A percentile compares a stretch with the other conserved stretches of the same genome.
These are phyloP conservation scores for Xylophagus ater DNA, from an alignment of 2,888 invertebrate species.

Conservation along the genomic window DNA sequence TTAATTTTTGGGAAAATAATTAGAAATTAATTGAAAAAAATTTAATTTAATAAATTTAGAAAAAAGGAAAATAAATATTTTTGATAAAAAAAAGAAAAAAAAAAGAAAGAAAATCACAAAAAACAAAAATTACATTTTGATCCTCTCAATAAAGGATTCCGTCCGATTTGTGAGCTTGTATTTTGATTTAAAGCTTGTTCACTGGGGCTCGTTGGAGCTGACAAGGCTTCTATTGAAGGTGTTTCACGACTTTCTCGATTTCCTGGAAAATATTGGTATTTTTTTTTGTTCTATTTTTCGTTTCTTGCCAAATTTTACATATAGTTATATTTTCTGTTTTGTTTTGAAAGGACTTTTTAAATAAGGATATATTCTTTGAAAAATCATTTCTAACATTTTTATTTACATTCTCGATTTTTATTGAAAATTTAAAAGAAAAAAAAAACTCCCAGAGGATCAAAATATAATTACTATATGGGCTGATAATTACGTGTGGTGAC, in stretches of 20 bases:
- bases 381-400: background rate
- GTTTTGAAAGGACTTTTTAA: background rate
- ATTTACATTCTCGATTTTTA: too few species aligned
- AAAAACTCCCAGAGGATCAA: too few species aligned
- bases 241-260: slow-evolving; percentile 36
- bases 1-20: too few species aligned
- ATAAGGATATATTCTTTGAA: background rate
- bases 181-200: slow-evolving; percentile 40
- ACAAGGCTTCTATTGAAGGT: slow-evolving; percentile 29
- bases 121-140: slow-evolving; percentile 60
- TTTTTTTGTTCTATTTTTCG: slow-evolving; percentile 4
- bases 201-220: slow-evolving; percentile 63
- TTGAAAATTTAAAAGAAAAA: too few species aligned
- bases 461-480: too few species aligned
- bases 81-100: background rate
- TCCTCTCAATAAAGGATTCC: slow-evolving; percentile 63
- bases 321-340: background rate
- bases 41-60: too few species aligned
- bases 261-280: slow-evolving; percentile 16
- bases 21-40: background rate
- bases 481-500: too few species aligned
- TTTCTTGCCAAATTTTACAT: too few species aligned
- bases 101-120: slow-evolving; percentile 20
- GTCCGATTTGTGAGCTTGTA: slow-evolving; percentile 45
- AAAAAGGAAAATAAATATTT: background rate